A percentile compares a stretch with the other conserved stretches of the same genome.
phyloP scores from a whole-genome alignment of 2,888 invertebrate genomes.

The Lymantria dispar region DNA sequence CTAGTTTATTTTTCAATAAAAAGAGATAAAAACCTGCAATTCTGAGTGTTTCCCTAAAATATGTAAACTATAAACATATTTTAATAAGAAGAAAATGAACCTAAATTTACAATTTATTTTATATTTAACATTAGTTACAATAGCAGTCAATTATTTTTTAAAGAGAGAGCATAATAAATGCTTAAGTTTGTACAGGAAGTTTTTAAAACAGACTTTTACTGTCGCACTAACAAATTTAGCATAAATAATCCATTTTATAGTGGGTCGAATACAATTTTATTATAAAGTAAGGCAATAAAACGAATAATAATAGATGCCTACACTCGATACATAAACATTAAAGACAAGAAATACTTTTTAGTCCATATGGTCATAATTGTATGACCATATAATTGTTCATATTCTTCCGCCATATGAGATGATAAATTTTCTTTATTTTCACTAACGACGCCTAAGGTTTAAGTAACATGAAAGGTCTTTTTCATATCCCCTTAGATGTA shows the following conservation, averaged over 20 bases:
- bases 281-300: neutral
- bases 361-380: neutral
- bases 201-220: slow-evolving; percentile 5
- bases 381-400: neutral
- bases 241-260: slow-evolving; percentile 23
- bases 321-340: neutral
- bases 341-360: neutral
- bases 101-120: too few species aligned
- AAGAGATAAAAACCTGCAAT: too few species aligned
- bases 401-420: too few species aligned
- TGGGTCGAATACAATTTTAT: neutral
- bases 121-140: too few species aligned
- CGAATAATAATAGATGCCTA: neutral
- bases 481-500: too few species aligned
- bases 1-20: too few species aligned
- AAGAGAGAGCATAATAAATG: slow-evolving; percentile 22
- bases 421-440: too few species aligned
- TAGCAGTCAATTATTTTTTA: neutral
- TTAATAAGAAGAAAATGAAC: too few species aligned
- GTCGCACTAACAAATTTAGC: slow-evolving; percentile 5
- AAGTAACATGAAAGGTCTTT: too few species aligned
- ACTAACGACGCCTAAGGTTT: too few species aligned
- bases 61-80: too few species aligned
- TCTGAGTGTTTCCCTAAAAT: too few species aligned
- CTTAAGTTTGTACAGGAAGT: slow-evolving; percentile 2